Percentiles rank a stretch among this genome's conserved stretches.
phyloP scores from a whole-genome alignment of 1,140 invertebrate genomes.

The Dysdera silvatica region DNA sequence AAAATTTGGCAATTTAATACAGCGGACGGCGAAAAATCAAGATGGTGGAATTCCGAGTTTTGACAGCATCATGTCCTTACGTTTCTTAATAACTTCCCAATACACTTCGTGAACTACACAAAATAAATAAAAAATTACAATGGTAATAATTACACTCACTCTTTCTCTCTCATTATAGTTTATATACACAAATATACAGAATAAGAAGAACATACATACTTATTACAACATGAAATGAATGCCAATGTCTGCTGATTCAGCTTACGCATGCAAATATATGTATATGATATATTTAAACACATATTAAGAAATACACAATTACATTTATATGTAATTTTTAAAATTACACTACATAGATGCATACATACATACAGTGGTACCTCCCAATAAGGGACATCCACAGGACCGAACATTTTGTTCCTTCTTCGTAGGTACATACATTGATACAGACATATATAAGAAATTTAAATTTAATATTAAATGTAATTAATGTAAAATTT shows the following conservation, averaged over 20 bases:
- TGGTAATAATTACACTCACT: neutral
- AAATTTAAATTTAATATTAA: too few species aligned
- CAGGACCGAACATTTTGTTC: too few species aligned
- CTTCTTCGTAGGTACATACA: too few species aligned
- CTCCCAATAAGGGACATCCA: too few species aligned
- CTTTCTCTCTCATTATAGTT: too few species aligned
- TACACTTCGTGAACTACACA: conserved; percentile 68
- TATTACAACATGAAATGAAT: neutral
- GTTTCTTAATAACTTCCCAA: conserved; percentile 61
- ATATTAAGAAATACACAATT: neutral
- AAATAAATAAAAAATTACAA: conserved; percentile 39
- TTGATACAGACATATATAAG: too few species aligned
- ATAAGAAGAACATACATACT: neutral
- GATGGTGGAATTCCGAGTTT: conserved; percentile 56
- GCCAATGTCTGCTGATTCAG: neutral
- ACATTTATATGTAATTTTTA: neutral
- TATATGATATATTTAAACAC: neutral
- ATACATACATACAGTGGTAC: too few species aligned
- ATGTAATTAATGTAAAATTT: too few species aligned
- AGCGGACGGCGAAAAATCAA: too few species aligned
- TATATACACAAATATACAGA: neutral
- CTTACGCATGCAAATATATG: neutral
- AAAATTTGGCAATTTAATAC: too few species aligned
- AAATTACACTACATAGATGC: too few species aligned
- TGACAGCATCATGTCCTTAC: conserved; percentile 66